Conservation (phyloP, 2,888 invertebrate species). For the Drosophila vallismaia region DNA sequence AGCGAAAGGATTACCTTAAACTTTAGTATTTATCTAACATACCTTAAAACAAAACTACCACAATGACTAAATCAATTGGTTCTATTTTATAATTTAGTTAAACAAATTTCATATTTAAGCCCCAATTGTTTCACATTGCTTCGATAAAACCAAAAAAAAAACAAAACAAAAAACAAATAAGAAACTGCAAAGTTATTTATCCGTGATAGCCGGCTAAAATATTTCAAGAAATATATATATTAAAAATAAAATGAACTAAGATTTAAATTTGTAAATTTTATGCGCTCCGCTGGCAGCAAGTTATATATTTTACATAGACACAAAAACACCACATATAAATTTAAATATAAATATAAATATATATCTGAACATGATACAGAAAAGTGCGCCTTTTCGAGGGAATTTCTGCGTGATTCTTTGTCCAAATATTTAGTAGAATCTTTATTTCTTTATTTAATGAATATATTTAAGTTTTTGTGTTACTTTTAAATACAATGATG, state of each 20-base stretch:
- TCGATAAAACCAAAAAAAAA: slow-evolving; percentile 33
- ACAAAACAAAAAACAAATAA: slow-evolving; percentile 11
- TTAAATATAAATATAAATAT: slow-evolving; percentile 35
- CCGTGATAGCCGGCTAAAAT: slow-evolving; percentile 68
- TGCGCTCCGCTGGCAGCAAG: slow-evolving; percentile 52
- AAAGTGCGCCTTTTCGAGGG: slow-evolving; percentile 49
- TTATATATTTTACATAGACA: slow-evolving; percentile 58
- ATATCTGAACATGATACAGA: slow-evolving; percentile 49
- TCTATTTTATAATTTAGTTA: slow-evolving; percentile 46
- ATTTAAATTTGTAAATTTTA: slow-evolving; percentile 68
- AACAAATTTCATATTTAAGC: slow-evolving; percentile 28
- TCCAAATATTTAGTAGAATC: slow-evolving; percentile 69
- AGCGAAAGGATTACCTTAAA: slow-evolving; percentile 41
- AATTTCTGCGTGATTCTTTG: slow-evolving; percentile 70
- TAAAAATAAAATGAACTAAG: slow-evolving; percentile 35
- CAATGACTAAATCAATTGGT: slow-evolving; percentile 36
- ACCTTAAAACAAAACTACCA: slow-evolving; percentile 29
- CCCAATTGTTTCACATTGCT: slow-evolving; percentile 31
- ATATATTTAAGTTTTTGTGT: slow-evolving; percentile 15
- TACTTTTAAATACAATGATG: slow-evolving; percentile 20
- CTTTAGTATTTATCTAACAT: slow-evolving; percentile 39
- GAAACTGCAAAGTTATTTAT: slow-evolving; percentile 59
- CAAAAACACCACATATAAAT: slow-evolving; percentile 43
- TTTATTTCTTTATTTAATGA: slow-evolving; percentile 42
- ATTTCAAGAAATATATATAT: slow-evolving; percentile 44